phyloP scores from a whole-genome alignment of 2,113 vertebrate species.

The Lampris megalopsis region DNA sequence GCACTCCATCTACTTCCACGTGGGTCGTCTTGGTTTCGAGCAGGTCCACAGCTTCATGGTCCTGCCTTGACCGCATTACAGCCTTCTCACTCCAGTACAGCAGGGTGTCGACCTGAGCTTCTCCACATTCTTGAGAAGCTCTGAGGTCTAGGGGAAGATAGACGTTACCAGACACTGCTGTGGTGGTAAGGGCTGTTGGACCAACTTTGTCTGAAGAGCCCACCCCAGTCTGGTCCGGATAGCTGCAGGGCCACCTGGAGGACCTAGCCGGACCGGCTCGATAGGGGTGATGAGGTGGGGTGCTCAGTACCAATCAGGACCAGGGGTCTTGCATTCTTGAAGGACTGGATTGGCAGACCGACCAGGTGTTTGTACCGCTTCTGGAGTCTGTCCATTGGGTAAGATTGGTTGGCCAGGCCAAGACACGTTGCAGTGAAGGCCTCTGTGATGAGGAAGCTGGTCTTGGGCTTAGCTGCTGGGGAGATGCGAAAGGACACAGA shows the following conservation, averaged over 20 bases:
- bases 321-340: neutral
- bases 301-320: conserved; percentile 14
- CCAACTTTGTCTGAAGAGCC: neutral
- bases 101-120: conserved; percentile 11
- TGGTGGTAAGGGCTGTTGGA: no score
- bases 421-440: conserved; percentile 10
- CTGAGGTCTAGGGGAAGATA: neutral
- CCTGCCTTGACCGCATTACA: neutral
- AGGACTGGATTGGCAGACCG: neutral
- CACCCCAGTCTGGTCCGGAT: conserved; percentile 14
- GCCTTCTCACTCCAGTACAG: conserved; percentile 3
- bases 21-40: neutral
- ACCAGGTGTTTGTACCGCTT: neutral
- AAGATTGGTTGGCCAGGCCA: neutral
- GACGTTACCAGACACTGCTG: conserved; percentile 5
- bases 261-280: no score
- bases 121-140: conserved; percentile 10
- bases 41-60: conserved; percentile 5
- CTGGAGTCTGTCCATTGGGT: neutral
- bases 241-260: neutral
- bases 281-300: conserved; percentile 8
- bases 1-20: neutral
- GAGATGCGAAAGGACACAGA: no score
- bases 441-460: neutral
- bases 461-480: no score